A percentile compares a stretch with the other conserved stretches of the same genome.
These are phyloP conservation scores for Hippocampus abdominalis DNA, from an alignment of 2,113 vertebrate species.

Conservation along the genomic window DNA sequence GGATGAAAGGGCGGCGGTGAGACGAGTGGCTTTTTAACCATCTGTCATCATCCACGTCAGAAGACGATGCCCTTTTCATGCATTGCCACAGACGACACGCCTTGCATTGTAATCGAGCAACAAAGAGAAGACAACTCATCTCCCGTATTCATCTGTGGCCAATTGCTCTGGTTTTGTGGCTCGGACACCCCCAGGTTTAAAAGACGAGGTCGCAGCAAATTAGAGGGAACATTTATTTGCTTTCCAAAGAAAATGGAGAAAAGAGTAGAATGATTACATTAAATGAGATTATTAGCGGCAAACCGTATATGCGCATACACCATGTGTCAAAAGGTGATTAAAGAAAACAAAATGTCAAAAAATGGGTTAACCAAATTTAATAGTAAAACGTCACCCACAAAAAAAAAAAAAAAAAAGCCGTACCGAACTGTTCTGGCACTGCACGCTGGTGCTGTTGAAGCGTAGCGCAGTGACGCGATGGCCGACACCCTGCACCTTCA, in stretches of 20 bases:
- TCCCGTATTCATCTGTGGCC: neutral
- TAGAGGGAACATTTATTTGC: neutral
- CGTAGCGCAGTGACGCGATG: slow-evolving; percentile 94
- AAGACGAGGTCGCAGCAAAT: slow-evolving; percentile 4
- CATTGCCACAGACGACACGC: slow-evolving; percentile 40
- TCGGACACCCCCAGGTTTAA: slow-evolving; percentile 4
- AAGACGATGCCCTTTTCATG: slow-evolving; percentile 61
- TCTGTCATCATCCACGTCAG: slow-evolving; percentile 63
- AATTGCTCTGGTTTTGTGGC: neutral
- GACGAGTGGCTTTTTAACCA: slow-evolving; percentile 63
- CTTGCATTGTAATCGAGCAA: slow-evolving; percentile 34
- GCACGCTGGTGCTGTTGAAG: slow-evolving; percentile 99
- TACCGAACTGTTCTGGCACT: slow-evolving; percentile 98
- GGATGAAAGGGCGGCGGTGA: slow-evolving; percentile 54
- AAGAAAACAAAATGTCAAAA: too few relatives aligned
- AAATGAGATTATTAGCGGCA: neutral
- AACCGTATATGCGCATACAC: too few relatives aligned
- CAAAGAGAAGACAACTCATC: slow-evolving; percentile 2
- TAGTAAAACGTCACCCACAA: neutral
- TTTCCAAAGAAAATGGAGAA: neutral
- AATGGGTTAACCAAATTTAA: neutral
- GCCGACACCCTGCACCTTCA: slow-evolving; percentile 82
- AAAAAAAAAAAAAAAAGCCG: slow-evolving; percentile 23
- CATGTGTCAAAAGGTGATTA: too few relatives aligned
- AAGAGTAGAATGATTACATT: neutral